phyloP scores from a whole-genome alignment of 2,113 vertebrate species.

The Caranx melampygus region DNA sequence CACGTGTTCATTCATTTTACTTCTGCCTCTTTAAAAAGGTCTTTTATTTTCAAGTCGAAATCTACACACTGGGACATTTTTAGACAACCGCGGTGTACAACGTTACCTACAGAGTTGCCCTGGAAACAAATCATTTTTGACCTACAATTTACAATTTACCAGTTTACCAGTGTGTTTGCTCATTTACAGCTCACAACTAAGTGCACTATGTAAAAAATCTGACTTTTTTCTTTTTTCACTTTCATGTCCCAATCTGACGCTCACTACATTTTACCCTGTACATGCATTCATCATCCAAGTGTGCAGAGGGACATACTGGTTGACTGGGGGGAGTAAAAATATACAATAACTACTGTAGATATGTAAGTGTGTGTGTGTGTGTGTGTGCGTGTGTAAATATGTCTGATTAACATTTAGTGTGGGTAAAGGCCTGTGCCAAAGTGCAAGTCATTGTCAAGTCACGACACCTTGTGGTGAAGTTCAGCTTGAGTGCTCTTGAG shows the following conservation, averaged over 20 bases:
- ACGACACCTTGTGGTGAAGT: slow-evolving; percentile 23
- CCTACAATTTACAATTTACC: background rate
- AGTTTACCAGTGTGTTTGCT: background rate
- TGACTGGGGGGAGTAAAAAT: slow-evolving; percentile 18
- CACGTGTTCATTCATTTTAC: background rate
- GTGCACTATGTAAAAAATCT: background rate
- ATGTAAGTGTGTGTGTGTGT: background rate
- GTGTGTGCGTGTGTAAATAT: slow-evolving; percentile 13
- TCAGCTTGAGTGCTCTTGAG: slow-evolving; percentile 44
- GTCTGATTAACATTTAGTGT: slow-evolving; percentile 23
- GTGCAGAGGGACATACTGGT: slow-evolving; percentile 29
- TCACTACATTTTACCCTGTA: slow-evolving; percentile 28
- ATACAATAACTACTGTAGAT: background rate
- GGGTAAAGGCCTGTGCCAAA: slow-evolving; percentile 41
- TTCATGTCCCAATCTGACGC: slow-evolving; percentile 6
- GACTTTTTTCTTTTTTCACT: no score
- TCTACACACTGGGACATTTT: background rate
- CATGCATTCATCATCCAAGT: slow-evolving; percentile 53
- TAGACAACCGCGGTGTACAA: background rate
- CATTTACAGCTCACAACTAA: slow-evolving; percentile 27
- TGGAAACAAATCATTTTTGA: background rate
- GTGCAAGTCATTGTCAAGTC: slow-evolving; percentile 44
- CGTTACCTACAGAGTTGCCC: background rate
- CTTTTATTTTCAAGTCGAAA: background rate
- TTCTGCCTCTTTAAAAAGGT: background rate